Percentiles rank a stretch among this genome's conserved stretches.
Conservation (phyloP, 1,140 invertebrate species). For the Archivesica marissinica region DNA sequence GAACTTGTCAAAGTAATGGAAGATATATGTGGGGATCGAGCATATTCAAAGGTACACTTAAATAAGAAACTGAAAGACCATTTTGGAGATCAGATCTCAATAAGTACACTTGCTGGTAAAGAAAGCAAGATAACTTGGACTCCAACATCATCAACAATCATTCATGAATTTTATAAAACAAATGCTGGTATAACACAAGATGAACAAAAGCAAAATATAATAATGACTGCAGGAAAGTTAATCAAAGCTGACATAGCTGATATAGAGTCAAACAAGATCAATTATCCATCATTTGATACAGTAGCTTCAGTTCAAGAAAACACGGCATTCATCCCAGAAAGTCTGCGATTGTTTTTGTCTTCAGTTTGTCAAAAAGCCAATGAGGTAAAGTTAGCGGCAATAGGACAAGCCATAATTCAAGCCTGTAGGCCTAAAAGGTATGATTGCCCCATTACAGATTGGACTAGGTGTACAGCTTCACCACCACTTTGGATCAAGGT, state of each 20-base stretch:
- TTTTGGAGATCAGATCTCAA: no score
- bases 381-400: constrained; percentile 43
- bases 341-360: constrained; percentile 25
- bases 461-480: constrained; percentile 69
- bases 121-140: no score
- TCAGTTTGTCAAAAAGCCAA: constrained; percentile 27
- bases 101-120: no score
- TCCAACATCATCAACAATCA: no score
- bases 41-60: no score
- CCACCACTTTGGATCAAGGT: constrained; percentile 65
- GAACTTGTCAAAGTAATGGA: no score
- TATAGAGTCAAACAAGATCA: not conserved
- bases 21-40: no score
- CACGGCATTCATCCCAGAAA: constrained; percentile 14
- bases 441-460: constrained; percentile 68
- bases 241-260: constrained; percentile 31
- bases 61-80: no score
- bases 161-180: no score
- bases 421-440: constrained; percentile 51
- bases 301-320: constrained; percentile 8
- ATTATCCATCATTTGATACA: constrained; percentile 5
- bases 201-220: no score
- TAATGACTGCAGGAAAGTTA: no score
- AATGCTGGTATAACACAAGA: no score
- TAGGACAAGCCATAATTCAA: constrained; percentile 68